These are phyloP conservation scores for Eublepharis macularius DNA, from an alignment of 2,113 vertebrate genomes.

Conservation along the genomic window DNA sequence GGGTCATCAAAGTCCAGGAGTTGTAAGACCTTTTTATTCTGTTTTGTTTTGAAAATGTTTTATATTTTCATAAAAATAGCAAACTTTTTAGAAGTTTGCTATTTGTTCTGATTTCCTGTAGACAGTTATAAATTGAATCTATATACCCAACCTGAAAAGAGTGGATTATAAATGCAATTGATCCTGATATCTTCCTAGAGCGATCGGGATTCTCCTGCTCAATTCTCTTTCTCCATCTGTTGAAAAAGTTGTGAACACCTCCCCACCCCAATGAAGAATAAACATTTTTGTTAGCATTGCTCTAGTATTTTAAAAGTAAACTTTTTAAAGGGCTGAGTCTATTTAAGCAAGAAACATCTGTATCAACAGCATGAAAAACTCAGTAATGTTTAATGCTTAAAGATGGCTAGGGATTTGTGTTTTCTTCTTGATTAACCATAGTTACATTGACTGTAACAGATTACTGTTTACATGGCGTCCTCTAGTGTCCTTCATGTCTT, in stretches of 20 bases:
- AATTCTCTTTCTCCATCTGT: background rate
- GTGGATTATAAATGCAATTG: background rate
- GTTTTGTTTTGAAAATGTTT: background rate
- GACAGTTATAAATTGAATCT: background rate
- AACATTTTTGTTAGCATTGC: background rate
- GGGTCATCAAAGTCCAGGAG: background rate
- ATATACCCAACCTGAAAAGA: background rate
- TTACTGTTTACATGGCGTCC: slow-evolving; percentile 61
- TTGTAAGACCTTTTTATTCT: background rate
- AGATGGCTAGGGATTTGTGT: background rate
- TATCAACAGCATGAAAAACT: background rate
- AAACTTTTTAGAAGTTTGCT: background rate
- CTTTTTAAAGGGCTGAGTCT: background rate
- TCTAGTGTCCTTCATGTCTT: slow-evolving; percentile 45
- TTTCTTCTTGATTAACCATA: background rate
- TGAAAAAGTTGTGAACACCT: background rate
- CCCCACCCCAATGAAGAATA: background rate
- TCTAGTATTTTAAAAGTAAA: background rate
- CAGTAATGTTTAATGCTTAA: background rate
- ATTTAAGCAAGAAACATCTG: background rate
- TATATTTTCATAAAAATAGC: background rate
- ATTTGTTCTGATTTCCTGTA: background rate
- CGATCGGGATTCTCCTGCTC: background rate
- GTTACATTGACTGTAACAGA: slow-evolving; percentile 18
- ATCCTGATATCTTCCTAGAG: background rate